Evolutionary conservation across 2,113 vertebrate genomes (phyloP).

Genomic region (Lophochroa leadbeateri): DNA sequence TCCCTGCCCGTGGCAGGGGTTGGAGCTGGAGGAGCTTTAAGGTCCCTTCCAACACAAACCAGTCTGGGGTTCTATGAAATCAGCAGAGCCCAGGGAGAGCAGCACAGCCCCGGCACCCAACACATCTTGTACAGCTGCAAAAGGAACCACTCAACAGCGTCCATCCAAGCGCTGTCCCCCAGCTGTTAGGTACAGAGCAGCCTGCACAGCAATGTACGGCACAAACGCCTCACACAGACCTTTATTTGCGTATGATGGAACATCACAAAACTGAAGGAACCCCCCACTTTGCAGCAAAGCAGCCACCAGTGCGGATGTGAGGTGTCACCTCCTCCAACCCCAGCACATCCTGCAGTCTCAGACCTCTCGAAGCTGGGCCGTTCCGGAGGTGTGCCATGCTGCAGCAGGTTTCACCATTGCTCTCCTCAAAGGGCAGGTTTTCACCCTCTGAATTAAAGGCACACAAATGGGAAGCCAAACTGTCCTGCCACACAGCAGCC

Average conservation of each 20-base stretch:
- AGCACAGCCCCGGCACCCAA: neutral
- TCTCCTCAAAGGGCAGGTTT: neutral
- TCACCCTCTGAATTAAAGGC: neutral
- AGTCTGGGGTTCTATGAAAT: neutral
- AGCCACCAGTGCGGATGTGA: neutral
- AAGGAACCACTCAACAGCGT: rapidly evolving
- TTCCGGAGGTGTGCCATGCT: rapidly evolving
- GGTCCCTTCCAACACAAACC: neutral
- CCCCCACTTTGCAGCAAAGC: neutral
- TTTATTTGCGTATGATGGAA: constrained; percentile 20
- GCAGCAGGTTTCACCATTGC: neutral
- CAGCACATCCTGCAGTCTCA: neutral
- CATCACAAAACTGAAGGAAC: neutral
- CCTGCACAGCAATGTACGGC: neutral
- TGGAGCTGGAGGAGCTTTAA: neutral
- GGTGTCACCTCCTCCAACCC: neutral
- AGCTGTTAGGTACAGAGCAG: neutral
- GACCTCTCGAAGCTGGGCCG: rapidly evolving
- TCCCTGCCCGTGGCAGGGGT: neutral
- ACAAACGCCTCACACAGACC: neutral
- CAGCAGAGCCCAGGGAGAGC: neutral
- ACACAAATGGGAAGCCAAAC: neutral
- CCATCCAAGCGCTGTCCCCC: neutral
- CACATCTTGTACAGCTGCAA: rapidly evolving
- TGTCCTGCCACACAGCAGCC: neutral